Percentiles rank a stretch among this genome's conserved stretches.
Conservation (phyloP, 2,888 invertebrate species). For the Tachystola acroxantha region DNA sequence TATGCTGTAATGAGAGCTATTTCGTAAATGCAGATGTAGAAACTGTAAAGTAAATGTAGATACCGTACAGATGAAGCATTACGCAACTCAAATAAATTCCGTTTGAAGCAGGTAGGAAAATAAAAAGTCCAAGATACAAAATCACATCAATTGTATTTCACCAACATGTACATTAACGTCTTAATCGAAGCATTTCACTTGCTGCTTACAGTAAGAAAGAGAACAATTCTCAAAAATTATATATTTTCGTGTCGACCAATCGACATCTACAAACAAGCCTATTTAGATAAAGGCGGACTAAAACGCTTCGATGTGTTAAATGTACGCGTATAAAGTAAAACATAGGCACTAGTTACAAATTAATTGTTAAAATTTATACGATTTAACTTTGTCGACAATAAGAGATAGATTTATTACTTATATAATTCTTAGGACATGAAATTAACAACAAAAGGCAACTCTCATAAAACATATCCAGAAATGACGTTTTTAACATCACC, state of each 20-base stretch:
- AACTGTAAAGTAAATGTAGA: too few species aligned
- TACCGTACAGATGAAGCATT: too few species aligned
- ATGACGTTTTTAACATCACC: too few species aligned
- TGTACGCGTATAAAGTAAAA: slow-evolving; percentile 26
- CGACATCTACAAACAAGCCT: slow-evolving; percentile 68
- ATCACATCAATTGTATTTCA: slow-evolving; percentile 79
- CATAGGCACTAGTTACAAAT: background rate
- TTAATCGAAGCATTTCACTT: slow-evolving; percentile 73
- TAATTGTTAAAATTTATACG: background rate
- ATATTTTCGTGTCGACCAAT: slow-evolving; percentile 40
- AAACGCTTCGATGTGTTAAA: slow-evolving; percentile 49
- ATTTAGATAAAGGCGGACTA: slow-evolving; percentile 70
- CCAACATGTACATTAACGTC: slow-evolving; percentile 75
- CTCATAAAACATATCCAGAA: too few species aligned
- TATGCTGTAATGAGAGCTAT: too few species aligned
- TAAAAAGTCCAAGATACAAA: slow-evolving; percentile 61
- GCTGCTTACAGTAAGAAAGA: slow-evolving; percentile 68
- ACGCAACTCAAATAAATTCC: too few species aligned
- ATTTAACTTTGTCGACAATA: too few species aligned
- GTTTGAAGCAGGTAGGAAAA: too few species aligned
- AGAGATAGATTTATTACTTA: too few species aligned
- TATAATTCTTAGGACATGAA: too few species aligned
- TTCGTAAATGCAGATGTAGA: too few species aligned
- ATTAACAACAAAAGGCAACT: too few species aligned
- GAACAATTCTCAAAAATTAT: slow-evolving; percentile 33